These are phyloP conservation scores for Tragulus kanchil DNA, from an alignment of 2,113 vertebrate genomes.

Conservation along the genomic window DNA sequence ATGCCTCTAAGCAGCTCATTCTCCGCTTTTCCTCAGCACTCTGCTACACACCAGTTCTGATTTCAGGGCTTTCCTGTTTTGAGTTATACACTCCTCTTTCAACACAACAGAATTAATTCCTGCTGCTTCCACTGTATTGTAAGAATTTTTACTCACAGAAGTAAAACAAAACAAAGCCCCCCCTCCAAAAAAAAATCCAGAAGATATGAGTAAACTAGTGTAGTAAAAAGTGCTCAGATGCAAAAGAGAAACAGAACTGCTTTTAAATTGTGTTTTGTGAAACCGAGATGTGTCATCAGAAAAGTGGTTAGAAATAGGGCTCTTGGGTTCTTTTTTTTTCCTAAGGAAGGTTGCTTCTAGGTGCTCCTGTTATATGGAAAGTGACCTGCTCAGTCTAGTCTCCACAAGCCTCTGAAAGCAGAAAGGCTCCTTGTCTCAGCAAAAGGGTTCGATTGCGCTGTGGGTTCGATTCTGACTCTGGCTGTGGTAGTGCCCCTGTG, in stretches of 20 bases:
- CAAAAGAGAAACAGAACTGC: not conserved
- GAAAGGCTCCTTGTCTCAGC: not conserved
- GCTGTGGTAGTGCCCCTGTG: no score
- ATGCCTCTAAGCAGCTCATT: not conserved
- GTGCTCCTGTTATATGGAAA: not conserved
- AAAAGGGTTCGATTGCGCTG: no score
- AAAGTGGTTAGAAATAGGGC: not conserved
- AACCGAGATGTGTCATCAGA: not conserved
- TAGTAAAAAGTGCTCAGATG: not conserved
- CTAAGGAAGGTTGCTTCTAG: not conserved
- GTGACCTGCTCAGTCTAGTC: not conserved
- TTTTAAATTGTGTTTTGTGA: not conserved
- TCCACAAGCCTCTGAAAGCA: not conserved
- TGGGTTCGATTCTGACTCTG: no score
- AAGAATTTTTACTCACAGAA: not conserved
- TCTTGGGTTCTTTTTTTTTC: accelerated
- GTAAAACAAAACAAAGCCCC: not conserved
- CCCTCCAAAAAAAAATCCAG: not conserved
- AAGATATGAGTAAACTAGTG: not conserved
- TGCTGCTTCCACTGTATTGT: not conserved
- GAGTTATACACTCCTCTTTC: not conserved
- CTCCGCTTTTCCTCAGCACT: not conserved
- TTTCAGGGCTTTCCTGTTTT: not conserved
- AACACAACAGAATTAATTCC: not conserved
- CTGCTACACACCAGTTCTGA: not conserved